Evolutionary conservation across 2,113 vertebrate genomes (phyloP), one percentile per base, ranked within the genome.

Genomic region (Saguinus imperator): DNA sequence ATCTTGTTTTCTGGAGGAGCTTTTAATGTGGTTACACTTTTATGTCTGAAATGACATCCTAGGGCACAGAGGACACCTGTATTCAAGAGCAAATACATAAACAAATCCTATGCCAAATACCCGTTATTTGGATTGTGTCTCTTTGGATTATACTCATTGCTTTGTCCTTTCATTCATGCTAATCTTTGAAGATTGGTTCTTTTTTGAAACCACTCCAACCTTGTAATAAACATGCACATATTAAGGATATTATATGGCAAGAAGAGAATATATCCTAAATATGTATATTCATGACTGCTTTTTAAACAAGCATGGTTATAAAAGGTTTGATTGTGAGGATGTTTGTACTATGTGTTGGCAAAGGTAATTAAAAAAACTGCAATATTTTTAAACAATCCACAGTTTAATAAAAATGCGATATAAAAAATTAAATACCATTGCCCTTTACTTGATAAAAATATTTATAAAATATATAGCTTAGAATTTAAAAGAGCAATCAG

Each of bases 1-100:
- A 32, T 68, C 58, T 55, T 79, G 1, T 73, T 72, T 91, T 48
- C 35, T 64, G 11, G 11, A 45, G 13, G 29, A 77, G 16, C 35
- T 93, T 90, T 93, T 87, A 85, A 12, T 17, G 8, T 90, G 18
- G 11, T 35, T 95, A 92, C 4, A 35, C 1, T 77, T 87, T 87
- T 81, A 80, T 88, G 17, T 80, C 94, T 97, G 48, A 96, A 92
- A 89, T 93, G 55, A 1, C 83, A 45, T 91, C n/a, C n/a, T 6
- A 95, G 50, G 1, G 76, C 21, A 82, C 40, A 87, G 70, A 96
- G 82, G 21, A 73, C 3, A 93, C 25, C 14, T 66, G 25, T n/a
- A 45, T 87, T 27, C 66, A 57, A 89, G 89, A 92, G 37, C 29
- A 87, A 90, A 20, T 72, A 29, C 14, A 77, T 45, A 83, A 91